Percentiles rank a stretch among this genome's conserved stretches.
Conservation (phyloP, 2,888 invertebrate species). For the Artemia sinica region DNA sequence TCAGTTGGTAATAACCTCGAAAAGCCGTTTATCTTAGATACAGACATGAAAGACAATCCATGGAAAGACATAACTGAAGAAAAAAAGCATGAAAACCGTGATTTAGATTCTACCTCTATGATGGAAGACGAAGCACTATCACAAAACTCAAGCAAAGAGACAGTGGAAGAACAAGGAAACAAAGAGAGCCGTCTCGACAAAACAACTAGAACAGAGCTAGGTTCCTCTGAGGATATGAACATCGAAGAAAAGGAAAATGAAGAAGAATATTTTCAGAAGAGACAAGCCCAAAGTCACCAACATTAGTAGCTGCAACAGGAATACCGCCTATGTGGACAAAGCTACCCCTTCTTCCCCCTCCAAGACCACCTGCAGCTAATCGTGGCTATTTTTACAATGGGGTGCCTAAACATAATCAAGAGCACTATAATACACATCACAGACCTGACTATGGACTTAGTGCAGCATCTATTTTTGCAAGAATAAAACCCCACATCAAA, state of each 20-base stretch:
- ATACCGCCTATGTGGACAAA: slow-evolving; percentile 6
- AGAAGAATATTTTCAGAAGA: neutral
- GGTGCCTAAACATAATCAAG: neutral
- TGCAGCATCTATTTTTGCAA: slow-evolving; percentile 21
- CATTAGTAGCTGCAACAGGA: slow-evolving; percentile 6
- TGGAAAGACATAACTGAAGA: neutral
- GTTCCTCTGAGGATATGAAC: neutral
- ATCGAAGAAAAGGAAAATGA: neutral
- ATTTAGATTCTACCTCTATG: neutral
- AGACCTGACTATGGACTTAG: slow-evolving; percentile 18
- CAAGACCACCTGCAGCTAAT: neutral
- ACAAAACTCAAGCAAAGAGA: neutral
- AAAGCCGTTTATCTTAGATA: neutral
- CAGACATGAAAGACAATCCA: too few relatives aligned
- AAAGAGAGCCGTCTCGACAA: neutral
- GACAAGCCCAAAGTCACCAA: neutral
- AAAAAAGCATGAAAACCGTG: neutral
- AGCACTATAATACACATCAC: slow-evolving; percentile 12
- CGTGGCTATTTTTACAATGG: slow-evolving; percentile 9
- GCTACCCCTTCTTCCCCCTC: neutral
- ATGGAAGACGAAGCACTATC: neutral
- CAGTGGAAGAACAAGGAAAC: neutral
- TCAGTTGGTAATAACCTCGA: neutral
- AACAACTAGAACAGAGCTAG: neutral
- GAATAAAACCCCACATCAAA: slow-evolving; percentile 16